phyloP scores from a whole-genome alignment of 2,888 invertebrate genomes.

The Endotricha flammealis region DNA sequence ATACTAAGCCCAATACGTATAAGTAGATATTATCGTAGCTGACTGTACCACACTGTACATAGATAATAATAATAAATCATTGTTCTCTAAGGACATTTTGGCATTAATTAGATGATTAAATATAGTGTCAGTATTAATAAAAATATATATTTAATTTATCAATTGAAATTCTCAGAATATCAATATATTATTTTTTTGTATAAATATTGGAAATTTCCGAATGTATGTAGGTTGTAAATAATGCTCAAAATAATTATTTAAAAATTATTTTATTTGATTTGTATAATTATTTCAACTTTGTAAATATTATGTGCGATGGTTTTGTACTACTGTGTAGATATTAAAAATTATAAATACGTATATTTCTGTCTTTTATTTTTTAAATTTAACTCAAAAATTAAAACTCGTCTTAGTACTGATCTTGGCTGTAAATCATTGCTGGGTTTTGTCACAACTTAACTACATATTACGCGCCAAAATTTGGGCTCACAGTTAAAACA shows the following conservation, averaged over 20 bases:
- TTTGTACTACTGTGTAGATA: constrained; percentile 13
- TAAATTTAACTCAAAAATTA: too few relatives aligned
- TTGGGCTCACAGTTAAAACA: too few relatives aligned
- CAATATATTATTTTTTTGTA: constrained; percentile 9
- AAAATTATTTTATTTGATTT: constrained; percentile 28
- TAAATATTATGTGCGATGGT: constrained; percentile 50
- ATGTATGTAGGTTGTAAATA: constrained; percentile 32
- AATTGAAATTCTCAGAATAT: not conserved
- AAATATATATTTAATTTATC: not conserved
- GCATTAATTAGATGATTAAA: constrained; percentile 2
- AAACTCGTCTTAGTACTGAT: too few relatives aligned
- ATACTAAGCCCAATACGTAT: too few relatives aligned
- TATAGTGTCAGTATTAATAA: constrained; percentile 6
- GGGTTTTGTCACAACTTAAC: too few relatives aligned
- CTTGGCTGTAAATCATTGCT: too few relatives aligned
- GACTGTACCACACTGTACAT: too few relatives aligned
- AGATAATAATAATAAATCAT: too few relatives aligned
- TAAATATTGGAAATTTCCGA: not conserved
- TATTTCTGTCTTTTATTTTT: not conserved
- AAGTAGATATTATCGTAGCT: too few relatives aligned
- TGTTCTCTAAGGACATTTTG: not conserved
- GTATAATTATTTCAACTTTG: constrained; percentile 36
- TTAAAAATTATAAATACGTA: constrained; percentile 6
- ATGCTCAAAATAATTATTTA: constrained; percentile 41
- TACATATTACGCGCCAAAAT: too few relatives aligned